Base-by-base conservation (phyloP, 2,797 vertebrate species). In the Lithobates pipiens region DNA sequence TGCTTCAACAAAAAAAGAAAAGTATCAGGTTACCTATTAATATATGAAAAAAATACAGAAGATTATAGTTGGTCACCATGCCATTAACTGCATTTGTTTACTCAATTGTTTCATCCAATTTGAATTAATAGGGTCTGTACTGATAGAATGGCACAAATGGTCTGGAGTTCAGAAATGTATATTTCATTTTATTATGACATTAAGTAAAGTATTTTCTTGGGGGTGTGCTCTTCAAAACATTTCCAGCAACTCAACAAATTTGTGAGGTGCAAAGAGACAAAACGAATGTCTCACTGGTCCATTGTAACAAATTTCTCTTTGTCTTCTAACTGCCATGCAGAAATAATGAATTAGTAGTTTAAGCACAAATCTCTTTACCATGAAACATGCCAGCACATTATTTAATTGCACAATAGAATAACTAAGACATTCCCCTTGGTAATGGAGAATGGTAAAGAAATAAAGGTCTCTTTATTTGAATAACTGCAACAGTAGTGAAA, bases 321-420 rank as follows among this genome's bases (percentile, higher is more conserved):
- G 80, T 79, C 69, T 73, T 44, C 42, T 32, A 76, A 23, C 63
- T 65, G 32, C 21, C 71, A 75, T 69, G n/a, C 10, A 73, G 65
- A 79, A 87, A 57, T 21, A 74, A 83, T 78, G 69, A 78, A 68
- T 83, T 78, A 50, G 39, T 54, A 80, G 71, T 50, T 87, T 76
- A 11, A 88, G 87, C 89, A 90, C 88, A 90, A 88, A 90, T 88
- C 87, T 88, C 88, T 87, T 27, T 71, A 82, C 85, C 79, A 90
- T 91, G 88, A 90, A 88, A 91, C 89, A 84, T 69, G 32, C 21
- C 50, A n/a, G 80, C 88, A 88, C 88, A 67, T 91, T 91, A 92
- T 85, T 80, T 70, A 29, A 68, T 77, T 85, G 23, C 44, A 84
- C 76, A 23, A 9, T 42, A 65, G 81, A 87, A 89, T 90, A 54